Conservation (phyloP, 2,888 invertebrate genomes). For the Drosophila greeni region DNA sequence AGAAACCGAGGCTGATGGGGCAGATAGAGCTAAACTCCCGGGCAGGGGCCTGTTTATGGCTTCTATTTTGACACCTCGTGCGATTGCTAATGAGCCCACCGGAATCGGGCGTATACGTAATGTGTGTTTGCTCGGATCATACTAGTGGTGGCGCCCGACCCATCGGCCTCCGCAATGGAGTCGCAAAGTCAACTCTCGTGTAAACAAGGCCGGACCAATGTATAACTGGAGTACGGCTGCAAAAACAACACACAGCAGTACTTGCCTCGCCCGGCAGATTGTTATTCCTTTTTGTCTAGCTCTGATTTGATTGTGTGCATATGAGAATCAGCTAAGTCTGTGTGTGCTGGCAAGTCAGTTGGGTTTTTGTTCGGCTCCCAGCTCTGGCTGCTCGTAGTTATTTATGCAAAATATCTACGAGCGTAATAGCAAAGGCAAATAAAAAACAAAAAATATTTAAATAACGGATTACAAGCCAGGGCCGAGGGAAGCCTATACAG, state of each 20-base stretch:
- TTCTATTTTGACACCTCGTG: conserved; percentile 32
- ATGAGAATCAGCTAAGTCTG: conserved; percentile 13
- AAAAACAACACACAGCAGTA: conserved; percentile 27
- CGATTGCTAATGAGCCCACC: conserved; percentile 55
- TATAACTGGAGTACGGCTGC: conserved; percentile 38
- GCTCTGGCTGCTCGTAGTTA: conserved; percentile 52
- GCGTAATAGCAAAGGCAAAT: conserved; percentile 66
- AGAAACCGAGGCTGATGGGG: conserved; percentile 43
- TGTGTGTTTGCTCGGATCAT: conserved; percentile 36
- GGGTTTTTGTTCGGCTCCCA: conserved; percentile 31
- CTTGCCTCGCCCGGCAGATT: conserved; percentile 28
- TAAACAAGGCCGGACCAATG: conserved; percentile 40
- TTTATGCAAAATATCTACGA: conserved; percentile 69
- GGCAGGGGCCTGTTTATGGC: conserved; percentile 25
- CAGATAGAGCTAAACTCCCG: conserved; percentile 2
- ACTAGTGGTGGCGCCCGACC: conserved; percentile 15
- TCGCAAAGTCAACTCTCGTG: conserved; percentile 46
- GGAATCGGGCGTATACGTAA: conserved; percentile 33
- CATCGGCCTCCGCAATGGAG: conserved; percentile 3
- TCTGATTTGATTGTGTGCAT: conserved; percentile 46
- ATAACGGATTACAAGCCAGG: conserved; percentile 66
- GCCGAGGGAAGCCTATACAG: conserved; percentile 2
- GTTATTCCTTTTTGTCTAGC: conserved; percentile 21
- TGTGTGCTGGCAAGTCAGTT: conserved; percentile 12
- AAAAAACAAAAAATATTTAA: conserved; percentile 65